phyloP scores from a whole-genome alignment of 1,140 invertebrate species.

The Atta texana region DNA sequence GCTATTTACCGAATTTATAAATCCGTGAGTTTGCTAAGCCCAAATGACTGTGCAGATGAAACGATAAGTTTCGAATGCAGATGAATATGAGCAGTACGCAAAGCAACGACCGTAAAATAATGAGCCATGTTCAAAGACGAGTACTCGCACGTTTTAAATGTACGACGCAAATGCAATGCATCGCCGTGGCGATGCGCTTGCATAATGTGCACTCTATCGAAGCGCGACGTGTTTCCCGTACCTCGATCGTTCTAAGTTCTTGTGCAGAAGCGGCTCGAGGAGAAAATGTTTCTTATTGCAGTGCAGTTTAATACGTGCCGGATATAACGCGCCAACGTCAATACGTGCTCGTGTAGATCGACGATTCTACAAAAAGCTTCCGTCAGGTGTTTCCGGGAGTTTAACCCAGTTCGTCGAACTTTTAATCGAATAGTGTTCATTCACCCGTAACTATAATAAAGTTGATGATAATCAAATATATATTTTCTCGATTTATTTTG shows the following conservation, averaged over 20 bases:
- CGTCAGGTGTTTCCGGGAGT: slow-evolving; percentile 58
- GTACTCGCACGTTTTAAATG: slow-evolving; percentile 61
- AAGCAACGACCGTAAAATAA: slow-evolving; percentile 68
- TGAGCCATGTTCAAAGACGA: slow-evolving; percentile 52
- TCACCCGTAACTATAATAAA: slow-evolving; percentile 22
- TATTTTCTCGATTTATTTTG: not conserved
- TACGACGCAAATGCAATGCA: slow-evolving; percentile 54
- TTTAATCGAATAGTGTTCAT: slow-evolving; percentile 33
- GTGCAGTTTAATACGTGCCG: slow-evolving; percentile 32
- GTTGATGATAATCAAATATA: not conserved
- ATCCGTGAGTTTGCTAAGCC: not conserved
- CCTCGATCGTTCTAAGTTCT: slow-evolving; percentile 31
- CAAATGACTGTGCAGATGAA: slow-evolving; percentile 31
- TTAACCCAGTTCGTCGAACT: slow-evolving; percentile 25
- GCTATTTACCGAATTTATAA: not conserved
- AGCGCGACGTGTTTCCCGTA: slow-evolving; percentile 37
- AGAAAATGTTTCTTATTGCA: slow-evolving; percentile 51
- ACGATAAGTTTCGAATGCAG: slow-evolving; percentile 58
- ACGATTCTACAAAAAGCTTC: slow-evolving; percentile 40
- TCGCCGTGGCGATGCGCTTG: slow-evolving; percentile 51
- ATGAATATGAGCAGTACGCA: slow-evolving; percentile 53
- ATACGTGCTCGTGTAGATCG: slow-evolving; percentile 32
- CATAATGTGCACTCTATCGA: slow-evolving; percentile 67
- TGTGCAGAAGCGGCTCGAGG: slow-evolving; percentile 16
- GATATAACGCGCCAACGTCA: slow-evolving; percentile 57